phyloP scores from a whole-genome alignment of 2,113 vertebrate species.

The Corythornis cristatus region DNA sequence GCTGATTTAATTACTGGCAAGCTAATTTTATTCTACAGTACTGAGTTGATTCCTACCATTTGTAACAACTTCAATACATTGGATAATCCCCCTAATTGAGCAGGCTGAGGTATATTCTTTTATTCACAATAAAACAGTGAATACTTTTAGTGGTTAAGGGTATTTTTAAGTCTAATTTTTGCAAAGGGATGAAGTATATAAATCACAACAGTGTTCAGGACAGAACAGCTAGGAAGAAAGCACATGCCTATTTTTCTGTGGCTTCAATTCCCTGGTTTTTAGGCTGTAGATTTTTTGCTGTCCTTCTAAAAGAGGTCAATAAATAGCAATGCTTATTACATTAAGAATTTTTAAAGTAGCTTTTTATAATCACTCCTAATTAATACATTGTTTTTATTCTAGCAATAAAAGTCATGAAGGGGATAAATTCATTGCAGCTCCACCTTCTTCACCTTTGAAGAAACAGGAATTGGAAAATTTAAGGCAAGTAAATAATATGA shows the following conservation, averaged over 20 bases:
- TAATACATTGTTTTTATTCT: constrained; percentile 67
- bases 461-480: constrained; percentile 97
- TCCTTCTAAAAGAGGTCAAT: not conserved
- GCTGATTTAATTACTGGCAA: not conserved
- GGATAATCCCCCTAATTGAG: constrained; percentile 24
- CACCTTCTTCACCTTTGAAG: constrained; percentile 93
- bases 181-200: not conserved
- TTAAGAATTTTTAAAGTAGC: not conserved
- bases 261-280: not conserved
- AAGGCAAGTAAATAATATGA: constrained; percentile 79
- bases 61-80: not conserved
- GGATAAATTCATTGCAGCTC: constrained; percentile 93
- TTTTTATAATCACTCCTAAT: not conserved
- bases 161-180: constrained; percentile 13
- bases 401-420: constrained; percentile 94
- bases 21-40: not conserved
- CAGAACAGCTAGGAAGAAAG: not conserved
- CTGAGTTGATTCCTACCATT: not conserved
- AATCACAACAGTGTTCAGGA: not conserved
- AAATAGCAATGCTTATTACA: not conserved
- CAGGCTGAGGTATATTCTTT: not conserved
- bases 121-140: not conserved
- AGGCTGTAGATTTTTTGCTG: not conserved
- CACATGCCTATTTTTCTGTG: not conserved
- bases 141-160: not conserved